Evolutionary conservation across 2,888 invertebrate genomes (phyloP).

Genomic region (Eupithecia pulchellata): DNA sequence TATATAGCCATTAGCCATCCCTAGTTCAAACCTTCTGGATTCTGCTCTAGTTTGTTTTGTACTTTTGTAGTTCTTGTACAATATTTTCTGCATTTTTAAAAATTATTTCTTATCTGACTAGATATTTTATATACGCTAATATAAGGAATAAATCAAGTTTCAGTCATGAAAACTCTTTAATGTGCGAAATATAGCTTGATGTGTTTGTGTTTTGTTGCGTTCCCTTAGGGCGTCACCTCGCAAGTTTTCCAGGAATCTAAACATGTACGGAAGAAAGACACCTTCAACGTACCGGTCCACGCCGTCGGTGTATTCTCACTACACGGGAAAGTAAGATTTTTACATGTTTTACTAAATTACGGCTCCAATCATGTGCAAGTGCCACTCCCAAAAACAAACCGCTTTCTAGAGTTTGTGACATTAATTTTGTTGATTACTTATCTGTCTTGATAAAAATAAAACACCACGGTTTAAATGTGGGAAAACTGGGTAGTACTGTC

Average conservation of each 20-base stretch:
- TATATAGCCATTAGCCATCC: no score
- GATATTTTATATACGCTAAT: neutral
- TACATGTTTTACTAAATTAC: neutral
- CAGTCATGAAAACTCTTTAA: neutral
- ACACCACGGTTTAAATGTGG: no score
- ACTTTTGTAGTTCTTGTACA: no score
- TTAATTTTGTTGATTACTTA: no score
- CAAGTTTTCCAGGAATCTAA: constrained; percentile 43
- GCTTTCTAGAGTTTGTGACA: neutral
- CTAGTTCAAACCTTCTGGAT: no score
- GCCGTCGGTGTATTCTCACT: constrained; percentile 95
- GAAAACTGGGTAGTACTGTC: no score
- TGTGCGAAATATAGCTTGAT: neutral
- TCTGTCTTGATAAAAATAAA: no score
- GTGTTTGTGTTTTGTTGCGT: constrained; percentile 9
- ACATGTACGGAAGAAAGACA: constrained; percentile 90
- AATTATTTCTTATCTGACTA: neutral
- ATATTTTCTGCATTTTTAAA: neutral
- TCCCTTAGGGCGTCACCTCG: constrained; percentile 52
- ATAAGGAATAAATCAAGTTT: neutral
- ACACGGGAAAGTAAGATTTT: constrained; percentile 87
- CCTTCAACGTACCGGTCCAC: constrained; percentile 93
- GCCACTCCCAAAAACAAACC: neutral
- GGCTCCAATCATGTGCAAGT: neutral
- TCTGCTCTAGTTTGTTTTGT: no score